Evolutionary conservation across 2,113 vertebrate species (phyloP).

Genomic region (Siniperca chuatsi): DNA sequence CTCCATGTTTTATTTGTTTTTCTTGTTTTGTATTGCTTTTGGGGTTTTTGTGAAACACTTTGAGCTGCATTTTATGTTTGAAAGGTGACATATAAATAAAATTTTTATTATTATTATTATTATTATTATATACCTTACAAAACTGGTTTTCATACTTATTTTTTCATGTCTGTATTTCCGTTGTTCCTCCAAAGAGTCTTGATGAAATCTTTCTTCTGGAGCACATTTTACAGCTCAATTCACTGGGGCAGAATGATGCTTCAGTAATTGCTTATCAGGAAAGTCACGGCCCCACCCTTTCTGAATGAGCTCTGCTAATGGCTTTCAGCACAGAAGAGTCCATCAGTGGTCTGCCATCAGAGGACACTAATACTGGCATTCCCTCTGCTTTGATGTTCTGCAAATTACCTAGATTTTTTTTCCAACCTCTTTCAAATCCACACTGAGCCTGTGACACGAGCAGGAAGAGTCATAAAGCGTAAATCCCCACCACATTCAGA

Average conservation of each 20-base stretch:
- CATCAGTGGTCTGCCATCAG: conserved; percentile 52
- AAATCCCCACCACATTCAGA: conserved; percentile 51
- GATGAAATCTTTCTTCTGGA: conserved; percentile 26
- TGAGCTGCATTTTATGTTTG: too few relatives aligned
- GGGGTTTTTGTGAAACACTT: too few relatives aligned
- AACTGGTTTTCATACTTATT: too few relatives aligned
- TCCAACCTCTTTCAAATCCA: conserved; percentile 39
- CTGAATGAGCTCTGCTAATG: conserved; percentile 60
- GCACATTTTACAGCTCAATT: conserved; percentile 29
- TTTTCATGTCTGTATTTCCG: not conserved
- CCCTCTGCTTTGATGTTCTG: conserved; percentile 54
- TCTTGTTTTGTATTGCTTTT: too few relatives aligned
- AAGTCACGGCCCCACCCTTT: conserved; percentile 28
- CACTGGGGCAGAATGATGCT: conserved; percentile 28
- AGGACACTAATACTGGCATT: conserved; percentile 61
- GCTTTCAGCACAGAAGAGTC: conserved; percentile 57
- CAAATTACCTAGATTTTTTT: conserved; percentile 57
- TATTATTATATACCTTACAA: not conserved
- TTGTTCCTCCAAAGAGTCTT: not conserved
- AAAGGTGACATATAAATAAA: too few relatives aligned
- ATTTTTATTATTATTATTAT: too few relatives aligned
- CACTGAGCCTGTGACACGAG: conserved; percentile 53
- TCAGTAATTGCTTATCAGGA: conserved; percentile 62
- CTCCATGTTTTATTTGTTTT: too few relatives aligned
- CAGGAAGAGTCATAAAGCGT: conserved; percentile 50